Conservation (phyloP, 1,140 invertebrate genomes). For the Drosophila paulistorum region DNA sequence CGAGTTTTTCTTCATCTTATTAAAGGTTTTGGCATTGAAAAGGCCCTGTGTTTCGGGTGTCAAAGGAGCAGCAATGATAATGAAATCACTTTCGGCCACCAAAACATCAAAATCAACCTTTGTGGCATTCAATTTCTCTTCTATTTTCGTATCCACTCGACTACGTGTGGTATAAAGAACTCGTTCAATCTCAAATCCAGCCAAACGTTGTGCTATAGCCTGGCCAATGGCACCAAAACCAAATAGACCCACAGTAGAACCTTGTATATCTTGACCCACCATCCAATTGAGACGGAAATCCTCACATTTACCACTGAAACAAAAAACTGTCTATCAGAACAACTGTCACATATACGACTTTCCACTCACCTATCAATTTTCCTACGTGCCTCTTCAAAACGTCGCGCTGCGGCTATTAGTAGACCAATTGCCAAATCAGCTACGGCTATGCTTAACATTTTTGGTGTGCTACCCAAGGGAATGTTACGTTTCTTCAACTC, state of each 20-base stretch:
- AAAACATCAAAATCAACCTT: constrained; percentile 89
- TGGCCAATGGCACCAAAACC: constrained; percentile 94
- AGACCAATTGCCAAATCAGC: constrained; percentile 92
- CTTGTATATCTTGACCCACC: constrained; percentile 91
- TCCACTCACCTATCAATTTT: constrained; percentile 70
- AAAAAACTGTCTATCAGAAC: no score
- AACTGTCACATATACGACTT: constrained; percentile 78
- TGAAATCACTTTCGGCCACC: constrained; percentile 90
- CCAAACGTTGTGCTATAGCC: constrained; percentile 88
- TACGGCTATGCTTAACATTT: constrained; percentile 94
- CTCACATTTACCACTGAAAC: constrained; percentile 90
- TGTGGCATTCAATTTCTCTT: constrained; percentile 87
- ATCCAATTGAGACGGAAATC: constrained; percentile 95
- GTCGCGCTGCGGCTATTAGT: constrained; percentile 83
- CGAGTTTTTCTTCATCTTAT: constrained; percentile 92
- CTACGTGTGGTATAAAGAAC: constrained; percentile 90
- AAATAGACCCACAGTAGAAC: constrained; percentile 93
- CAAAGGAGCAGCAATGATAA: constrained; percentile 88
- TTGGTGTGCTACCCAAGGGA: constrained; percentile 93
- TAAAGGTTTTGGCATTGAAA: constrained; percentile 90
- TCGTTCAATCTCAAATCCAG: constrained; percentile 88
- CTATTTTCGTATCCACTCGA: constrained; percentile 85
- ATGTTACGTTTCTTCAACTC: neutral
- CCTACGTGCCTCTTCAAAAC: constrained; percentile 90
- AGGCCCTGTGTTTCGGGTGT: constrained; percentile 90